Conservation (phyloP, 2,113 vertebrate genomes). For the Pogona vitticeps region DNA sequence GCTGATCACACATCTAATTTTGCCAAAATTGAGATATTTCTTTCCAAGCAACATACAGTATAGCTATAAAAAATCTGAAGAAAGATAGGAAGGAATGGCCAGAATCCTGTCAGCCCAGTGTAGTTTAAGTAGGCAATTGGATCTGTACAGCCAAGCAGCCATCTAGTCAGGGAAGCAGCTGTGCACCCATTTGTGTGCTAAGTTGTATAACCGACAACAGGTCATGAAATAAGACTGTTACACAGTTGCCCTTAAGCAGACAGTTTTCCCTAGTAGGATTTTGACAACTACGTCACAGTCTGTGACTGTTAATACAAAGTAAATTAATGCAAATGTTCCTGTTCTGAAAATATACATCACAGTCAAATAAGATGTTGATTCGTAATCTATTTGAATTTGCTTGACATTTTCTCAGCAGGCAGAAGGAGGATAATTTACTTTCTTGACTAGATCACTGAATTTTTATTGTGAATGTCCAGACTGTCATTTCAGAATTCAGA, state of each 20-base stretch:
- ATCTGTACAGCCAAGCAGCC: too few relatives aligned
- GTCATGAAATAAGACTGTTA: too few relatives aligned
- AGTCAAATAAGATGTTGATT: background rate
- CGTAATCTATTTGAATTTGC: background rate
- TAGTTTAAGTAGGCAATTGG: too few relatives aligned
- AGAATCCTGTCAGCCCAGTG: background rate
- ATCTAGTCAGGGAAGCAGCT: too few relatives aligned
- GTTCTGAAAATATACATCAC: too few relatives aligned
- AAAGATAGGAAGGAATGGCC: background rate
- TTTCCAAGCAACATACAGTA: background rate
- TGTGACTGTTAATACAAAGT: too few relatives aligned
- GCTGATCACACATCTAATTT: background rate
- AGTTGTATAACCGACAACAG: too few relatives aligned
- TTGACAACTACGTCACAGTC: too few relatives aligned
- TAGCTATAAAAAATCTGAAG: background rate
- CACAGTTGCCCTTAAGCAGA: too few relatives aligned
- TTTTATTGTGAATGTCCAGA: background rate
- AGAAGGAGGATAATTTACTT: background rate
- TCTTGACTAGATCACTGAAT: background rate
- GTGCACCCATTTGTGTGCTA: too few relatives aligned
- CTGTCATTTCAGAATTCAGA: background rate
- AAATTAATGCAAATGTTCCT: too few relatives aligned
- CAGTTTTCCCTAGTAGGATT: too few relatives aligned
- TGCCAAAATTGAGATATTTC: background rate
- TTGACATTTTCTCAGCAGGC: constrained; percentile 5